Conservation (phyloP, 2,113 vertebrate genomes). For the Chascanopsetta lugubris region DNA sequence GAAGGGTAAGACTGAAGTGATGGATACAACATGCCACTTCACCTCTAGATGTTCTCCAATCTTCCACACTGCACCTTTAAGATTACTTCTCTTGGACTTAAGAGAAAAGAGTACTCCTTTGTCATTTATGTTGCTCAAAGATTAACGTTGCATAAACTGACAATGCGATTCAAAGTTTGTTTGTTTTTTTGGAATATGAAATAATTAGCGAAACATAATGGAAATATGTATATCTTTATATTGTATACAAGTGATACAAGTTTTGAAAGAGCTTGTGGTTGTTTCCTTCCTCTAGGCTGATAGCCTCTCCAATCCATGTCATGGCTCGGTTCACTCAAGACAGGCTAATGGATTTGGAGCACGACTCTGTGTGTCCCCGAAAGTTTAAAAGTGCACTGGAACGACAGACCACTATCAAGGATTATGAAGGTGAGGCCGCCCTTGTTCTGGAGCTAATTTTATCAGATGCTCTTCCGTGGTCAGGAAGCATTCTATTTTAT, state of each 20-base stretch:
- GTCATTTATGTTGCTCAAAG: neutral
- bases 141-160: neutral
- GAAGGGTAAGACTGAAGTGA: no score
- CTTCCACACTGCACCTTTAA: no score
- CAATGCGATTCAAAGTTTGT: no score
- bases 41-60: no score
- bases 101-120: neutral
- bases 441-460: constrained; percentile 77
- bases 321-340: constrained; percentile 47
- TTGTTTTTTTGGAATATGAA: no score
- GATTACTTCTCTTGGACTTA: no score
- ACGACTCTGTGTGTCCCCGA: constrained; percentile 21
- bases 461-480: constrained; percentile 65
- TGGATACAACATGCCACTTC: no score
- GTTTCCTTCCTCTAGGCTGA: constrained; percentile 14
- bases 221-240: no score
- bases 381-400: constrained; percentile 47
- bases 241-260: no score
- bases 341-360: constrained; percentile 44
- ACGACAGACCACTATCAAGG: constrained; percentile 49
- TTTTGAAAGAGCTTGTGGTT: constrained; percentile 6
- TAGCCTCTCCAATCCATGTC: constrained; percentile 5
- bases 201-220: no score
- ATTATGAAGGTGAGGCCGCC: constrained; percentile 60
- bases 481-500: constrained; percentile 67